Evolutionary conservation across 2,888 invertebrate genomes (phyloP).

Genomic region (Slavum lentiscoides): DNA sequence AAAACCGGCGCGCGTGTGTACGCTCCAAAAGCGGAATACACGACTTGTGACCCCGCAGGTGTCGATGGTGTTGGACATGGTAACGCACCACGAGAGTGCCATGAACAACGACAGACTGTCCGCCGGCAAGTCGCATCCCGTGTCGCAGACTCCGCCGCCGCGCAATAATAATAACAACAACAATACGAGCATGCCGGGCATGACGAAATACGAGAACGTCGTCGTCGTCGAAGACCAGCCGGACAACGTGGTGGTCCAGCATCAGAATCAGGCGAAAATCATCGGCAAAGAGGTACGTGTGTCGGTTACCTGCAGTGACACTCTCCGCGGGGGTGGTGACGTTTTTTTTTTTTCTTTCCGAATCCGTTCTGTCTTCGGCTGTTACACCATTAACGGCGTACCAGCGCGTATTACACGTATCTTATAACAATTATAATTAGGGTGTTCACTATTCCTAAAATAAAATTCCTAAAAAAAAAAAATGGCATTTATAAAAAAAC

Average conservation of each 20-base stretch:
- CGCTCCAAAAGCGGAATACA: no score
- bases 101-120: constrained; percentile 36
- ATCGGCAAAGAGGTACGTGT: constrained; percentile 32
- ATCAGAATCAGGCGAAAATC: constrained; percentile 11
- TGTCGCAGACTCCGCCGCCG: neutral
- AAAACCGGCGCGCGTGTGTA: no score
- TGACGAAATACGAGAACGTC: neutral
- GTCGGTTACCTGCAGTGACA: no score
- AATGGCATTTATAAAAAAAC: no score
- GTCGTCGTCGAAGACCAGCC: neutral
- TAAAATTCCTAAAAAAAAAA: no score
- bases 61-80: constrained; percentile 46
- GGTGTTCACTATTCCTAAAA: no score
- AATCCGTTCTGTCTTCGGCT: no score
- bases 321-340: no score
- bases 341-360: no score
- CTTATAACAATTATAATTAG: no score
- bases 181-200: neutral
- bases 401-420: no score
- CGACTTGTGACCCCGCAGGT: neutral
- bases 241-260: neutral
- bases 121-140: neutral
- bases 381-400: no score
- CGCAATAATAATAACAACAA: neutral
- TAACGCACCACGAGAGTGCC: constrained; percentile 24